Conservation (phyloP, 2,113 vertebrate species). For the Perca schrenkii region DNA sequence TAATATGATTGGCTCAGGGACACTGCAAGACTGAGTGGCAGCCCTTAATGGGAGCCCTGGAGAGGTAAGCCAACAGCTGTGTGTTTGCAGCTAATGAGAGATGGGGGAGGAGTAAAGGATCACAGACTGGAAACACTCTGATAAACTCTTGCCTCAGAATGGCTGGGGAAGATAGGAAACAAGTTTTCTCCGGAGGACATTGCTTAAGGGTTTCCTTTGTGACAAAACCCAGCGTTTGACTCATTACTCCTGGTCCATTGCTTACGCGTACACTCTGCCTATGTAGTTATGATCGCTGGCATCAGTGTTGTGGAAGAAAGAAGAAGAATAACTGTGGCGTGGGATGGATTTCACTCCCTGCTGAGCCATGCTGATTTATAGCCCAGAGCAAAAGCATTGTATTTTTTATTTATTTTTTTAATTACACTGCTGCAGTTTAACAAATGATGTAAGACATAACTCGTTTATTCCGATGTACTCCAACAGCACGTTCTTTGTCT, state of each 20-base stretch:
- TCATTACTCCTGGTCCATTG: conserved; percentile 71
- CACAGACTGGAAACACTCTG: conserved; percentile 80
- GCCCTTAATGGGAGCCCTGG: conserved; percentile 85
- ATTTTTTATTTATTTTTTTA: conserved; percentile 17
- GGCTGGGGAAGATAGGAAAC: conserved; percentile 72
- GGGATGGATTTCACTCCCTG: conserved; percentile 70
- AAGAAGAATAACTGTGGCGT: conserved; percentile 55
- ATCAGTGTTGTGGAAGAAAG: conserved; percentile 66
- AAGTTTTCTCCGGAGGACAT: conserved; percentile 76
- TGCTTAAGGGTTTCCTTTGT: conserved; percentile 73
- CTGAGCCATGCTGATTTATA: conserved; percentile 70
- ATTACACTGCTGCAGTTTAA: conserved; percentile 60
- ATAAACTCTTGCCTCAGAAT: conserved; percentile 77
- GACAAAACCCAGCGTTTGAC: conserved; percentile 68
- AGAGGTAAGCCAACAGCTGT: conserved; percentile 85
- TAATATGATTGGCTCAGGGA: conserved; percentile 81
- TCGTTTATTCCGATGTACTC: conserved; percentile 21
- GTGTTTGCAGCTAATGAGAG: conserved; percentile 86
- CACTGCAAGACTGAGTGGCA: conserved; percentile 79
- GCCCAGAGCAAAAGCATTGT: conserved; percentile 58
- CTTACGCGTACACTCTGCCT: conserved; percentile 39
- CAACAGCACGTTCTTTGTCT: background rate
- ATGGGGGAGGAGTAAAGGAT: conserved; percentile 81
- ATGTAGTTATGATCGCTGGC: conserved; percentile 73
- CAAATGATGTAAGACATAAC: conserved; percentile 48